Evolutionary conservation across 2,113 vertebrate genomes (phyloP).

Genomic region (Pseudorhombus dupliciocellatus): DNA sequence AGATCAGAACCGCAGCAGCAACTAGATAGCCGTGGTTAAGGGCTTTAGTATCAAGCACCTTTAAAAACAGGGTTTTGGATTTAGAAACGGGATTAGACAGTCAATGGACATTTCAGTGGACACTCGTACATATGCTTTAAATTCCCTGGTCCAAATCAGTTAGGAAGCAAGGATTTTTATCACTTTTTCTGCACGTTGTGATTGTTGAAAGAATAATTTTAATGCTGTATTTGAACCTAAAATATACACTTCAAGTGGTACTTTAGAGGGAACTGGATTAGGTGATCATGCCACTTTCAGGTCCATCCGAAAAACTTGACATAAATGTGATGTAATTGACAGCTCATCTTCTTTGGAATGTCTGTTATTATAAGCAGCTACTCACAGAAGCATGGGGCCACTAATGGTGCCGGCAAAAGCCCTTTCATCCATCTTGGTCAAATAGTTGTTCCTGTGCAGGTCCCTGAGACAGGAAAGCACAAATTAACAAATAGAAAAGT

Average conservation of each 20-base stretch:
- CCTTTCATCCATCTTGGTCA: conserved; percentile 87
- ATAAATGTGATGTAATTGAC: neutral
- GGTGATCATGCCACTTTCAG: neutral
- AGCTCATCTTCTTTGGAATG: neutral
- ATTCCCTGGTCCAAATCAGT: conserved; percentile 63
- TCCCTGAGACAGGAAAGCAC: conserved; percentile 81
- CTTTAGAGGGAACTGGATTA: neutral
- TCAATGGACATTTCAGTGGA: conserved; percentile 33
- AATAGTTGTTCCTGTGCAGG: conserved; percentile 91
- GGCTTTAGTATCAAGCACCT: conserved; percentile 19
- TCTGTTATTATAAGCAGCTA: conserved; percentile 56
- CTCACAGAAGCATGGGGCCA: conserved; percentile 93
- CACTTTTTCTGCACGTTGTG: conserved; percentile 40
- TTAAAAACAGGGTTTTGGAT: conserved; percentile 1
- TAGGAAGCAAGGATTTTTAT: conserved; percentile 39
- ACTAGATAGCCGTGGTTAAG: conserved; percentile 44
- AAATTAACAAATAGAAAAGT: conserved; percentile 34
- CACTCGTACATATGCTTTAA: conserved; percentile 43
- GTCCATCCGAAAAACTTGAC: neutral
- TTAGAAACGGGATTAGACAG: conserved; percentile 9
- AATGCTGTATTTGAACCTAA: no score
- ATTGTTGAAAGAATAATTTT: conserved; percentile 14
- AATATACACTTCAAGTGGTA: neutral
- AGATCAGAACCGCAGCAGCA: conserved; percentile 28
- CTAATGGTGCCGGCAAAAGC: conserved; percentile 88